A percentile compares a stretch with the other conserved stretches of the same genome.
Evolutionary conservation across 2,797 vertebrate species (phyloP).

Genomic region (Alfaro cultratus): DNA sequence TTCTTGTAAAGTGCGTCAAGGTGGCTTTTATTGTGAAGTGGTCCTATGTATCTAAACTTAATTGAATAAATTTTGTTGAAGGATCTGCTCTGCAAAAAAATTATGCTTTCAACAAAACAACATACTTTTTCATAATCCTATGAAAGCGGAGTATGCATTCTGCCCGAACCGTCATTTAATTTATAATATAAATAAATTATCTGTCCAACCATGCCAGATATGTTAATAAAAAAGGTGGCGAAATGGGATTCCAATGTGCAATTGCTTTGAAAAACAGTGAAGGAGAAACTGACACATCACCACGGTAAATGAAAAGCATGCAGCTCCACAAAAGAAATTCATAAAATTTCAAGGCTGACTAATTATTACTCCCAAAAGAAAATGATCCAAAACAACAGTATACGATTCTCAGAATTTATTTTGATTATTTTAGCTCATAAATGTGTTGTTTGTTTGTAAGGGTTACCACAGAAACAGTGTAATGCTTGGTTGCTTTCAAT

Average conservation of each 20-base stretch:
- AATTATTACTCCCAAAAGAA: not conserved
- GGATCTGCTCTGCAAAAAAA: not conserved
- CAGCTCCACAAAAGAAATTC: not conserved
- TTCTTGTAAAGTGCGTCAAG: no score
- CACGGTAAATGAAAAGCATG: conserved; percentile 19
- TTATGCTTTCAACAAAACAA: not conserved
- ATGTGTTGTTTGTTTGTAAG: not conserved
- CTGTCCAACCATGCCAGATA: not conserved
- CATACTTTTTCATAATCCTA: not conserved
- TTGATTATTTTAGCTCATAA: not conserved
- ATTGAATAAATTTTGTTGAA: not conserved
- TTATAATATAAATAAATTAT: not conserved
- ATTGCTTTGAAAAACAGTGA: conserved; percentile 27
- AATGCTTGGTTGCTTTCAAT: not conserved
- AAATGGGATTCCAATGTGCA: conserved; percentile 8
- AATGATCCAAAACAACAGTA: not conserved
- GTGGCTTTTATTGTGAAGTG: no score
- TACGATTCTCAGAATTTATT: not conserved
- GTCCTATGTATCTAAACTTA: no score
- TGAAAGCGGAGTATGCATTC: not conserved
- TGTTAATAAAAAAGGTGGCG: not conserved
- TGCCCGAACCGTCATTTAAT: not conserved
- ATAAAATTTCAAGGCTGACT: not conserved
- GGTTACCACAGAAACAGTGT: not conserved
- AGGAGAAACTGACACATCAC: conserved; percentile 40